Base-by-base conservation (phyloP, 1,140 invertebrate genomes). In the Zaprionus nigranus region DNA sequence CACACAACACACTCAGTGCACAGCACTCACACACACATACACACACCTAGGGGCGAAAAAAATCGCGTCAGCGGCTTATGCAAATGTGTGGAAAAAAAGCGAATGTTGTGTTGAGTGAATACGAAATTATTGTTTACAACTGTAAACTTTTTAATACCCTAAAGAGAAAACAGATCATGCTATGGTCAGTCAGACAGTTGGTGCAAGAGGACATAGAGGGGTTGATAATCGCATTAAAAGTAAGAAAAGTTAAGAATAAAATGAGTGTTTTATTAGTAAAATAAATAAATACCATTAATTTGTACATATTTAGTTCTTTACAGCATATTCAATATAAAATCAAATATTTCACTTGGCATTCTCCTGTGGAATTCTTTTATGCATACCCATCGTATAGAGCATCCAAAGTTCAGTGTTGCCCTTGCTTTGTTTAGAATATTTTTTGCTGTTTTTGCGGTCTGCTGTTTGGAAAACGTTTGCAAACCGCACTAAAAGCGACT, bases 41-140 rank as follows among this genome's bases (percentile, higher is more conserved):
- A 71, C 67, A 51, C 43, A 71, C 67, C 74, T 76, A 65, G n/a
- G n/a, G 56, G 30, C 63, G 49, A 82, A 84, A 84, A 88, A 90
- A 81, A 88, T 88, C 85, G 85, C 85, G 81, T 88, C 85, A 88
- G 85, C 85, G 86, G 85, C 85, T 88, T 88, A 88, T 88, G 85
- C 85, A 88, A 88, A 88, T 90, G 79, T 82, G 75, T 78, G 60
- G 71, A 75, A 74, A 78, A 78, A 78, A 78, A 78, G 63, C 56
- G 71, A 68, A 74, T 74, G 75, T 78, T 62, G 65, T 63, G 83
- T 83, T 91, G 84, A 91, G 90, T 91, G 88, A 91, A 91, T 91
- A 79, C 84, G 67, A 91, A 91, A 91, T 91, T 88, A 91, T 91
- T 91, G 88, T 91, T 91, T 91, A 90, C 86, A 90, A 86, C 86